phyloP scores from a whole-genome alignment of 1,140 invertebrate genomes.

The Cecropterus lyciades region DNA sequence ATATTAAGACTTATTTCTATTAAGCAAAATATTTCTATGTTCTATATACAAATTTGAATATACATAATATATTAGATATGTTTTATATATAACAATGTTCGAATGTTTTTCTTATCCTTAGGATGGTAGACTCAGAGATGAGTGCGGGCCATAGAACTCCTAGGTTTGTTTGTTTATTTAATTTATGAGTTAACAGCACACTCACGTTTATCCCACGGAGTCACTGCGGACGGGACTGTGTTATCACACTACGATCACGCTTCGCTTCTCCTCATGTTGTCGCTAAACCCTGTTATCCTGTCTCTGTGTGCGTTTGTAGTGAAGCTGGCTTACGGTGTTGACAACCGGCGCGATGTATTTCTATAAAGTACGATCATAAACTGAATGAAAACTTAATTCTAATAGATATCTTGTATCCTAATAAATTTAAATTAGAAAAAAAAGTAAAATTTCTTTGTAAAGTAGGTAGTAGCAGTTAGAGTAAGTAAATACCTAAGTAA shows the following conservation, averaged over 20 bases:
- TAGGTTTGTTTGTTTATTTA: conserved; percentile 84
- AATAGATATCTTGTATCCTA: no score
- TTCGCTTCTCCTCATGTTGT: conserved; percentile 54
- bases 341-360: background rate
- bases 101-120: conserved; percentile 75
- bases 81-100: conserved; percentile 24
- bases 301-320: conserved; percentile 22
- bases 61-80: no score
- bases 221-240: conserved; percentile 46
- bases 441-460: no score
- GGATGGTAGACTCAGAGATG: conserved; percentile 87
- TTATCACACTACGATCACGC: conserved; percentile 51
- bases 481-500: no score
- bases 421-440: no score
- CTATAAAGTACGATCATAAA: no score
- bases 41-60: no score
- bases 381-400: no score
- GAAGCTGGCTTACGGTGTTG: background rate
- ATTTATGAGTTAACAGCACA: conserved; percentile 81
- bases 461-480: no score
- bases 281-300: conserved; percentile 33
- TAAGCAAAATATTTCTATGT: no score
- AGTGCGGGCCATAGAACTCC: conserved; percentile 86
- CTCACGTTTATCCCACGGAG: conserved; percentile 52
- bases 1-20: no score